Evolutionary conservation across 2,797 vertebrate genomes (phyloP).

Genomic region (Cryptoprocta ferox): DNA sequence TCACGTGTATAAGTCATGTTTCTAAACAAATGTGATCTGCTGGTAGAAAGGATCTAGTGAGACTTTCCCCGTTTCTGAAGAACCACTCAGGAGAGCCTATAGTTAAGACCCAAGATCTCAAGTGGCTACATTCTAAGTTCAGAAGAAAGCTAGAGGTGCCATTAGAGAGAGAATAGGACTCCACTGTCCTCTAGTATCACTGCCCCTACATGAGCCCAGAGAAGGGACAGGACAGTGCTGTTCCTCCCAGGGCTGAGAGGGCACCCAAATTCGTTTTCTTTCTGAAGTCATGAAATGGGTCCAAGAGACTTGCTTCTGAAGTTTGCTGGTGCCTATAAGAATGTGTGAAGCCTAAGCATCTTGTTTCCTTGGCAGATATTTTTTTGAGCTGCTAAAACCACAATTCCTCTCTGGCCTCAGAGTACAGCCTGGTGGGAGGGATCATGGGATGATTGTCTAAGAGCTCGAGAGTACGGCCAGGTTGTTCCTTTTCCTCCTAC

Average conservation of each 20-base stretch:
- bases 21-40: neutral
- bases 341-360: neutral
- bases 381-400: neutral
- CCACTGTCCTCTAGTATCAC: rapidly evolving
- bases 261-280: no score
- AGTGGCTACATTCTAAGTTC: neutral
- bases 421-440: neutral
- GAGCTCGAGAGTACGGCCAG: neutral
- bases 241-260: neutral
- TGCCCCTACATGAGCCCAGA: neutral
- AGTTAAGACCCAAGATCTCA: neutral
- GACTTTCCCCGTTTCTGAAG: neutral
- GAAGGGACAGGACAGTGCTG: neutral
- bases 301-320: neutral
- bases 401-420: neutral
- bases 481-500: neutral
- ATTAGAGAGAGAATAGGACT: neutral
- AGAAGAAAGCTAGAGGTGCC: neutral
- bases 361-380: neutral
- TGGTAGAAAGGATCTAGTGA: neutral
- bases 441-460: neutral
- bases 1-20: neutral
- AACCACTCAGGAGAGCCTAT: neutral
- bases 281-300: neutral
- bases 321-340: neutral